A percentile compares a stretch with the other conserved stretches of the same genome.
These are phyloP conservation scores for Crotalus viridis DNA, from an alignment of 2,113 vertebrate genomes.

Conservation along the genomic window DNA sequence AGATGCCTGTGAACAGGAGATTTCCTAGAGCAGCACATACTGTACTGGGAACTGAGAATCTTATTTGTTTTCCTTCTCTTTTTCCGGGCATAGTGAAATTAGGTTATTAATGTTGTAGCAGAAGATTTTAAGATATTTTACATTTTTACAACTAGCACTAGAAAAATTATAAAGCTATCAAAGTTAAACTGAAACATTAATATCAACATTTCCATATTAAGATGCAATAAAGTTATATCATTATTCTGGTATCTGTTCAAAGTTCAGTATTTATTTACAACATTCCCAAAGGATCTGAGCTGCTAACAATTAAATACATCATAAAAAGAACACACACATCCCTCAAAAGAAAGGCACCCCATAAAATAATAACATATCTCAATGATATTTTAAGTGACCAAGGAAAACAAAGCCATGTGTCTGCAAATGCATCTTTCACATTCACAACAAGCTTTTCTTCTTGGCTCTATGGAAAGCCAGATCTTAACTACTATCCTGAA, in stretches of 20 bases:
- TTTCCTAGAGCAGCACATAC: neutral
- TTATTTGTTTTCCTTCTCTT: neutral
- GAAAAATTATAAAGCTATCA: neutral
- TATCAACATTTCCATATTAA: neutral
- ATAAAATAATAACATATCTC: neutral
- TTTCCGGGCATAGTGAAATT: neutral
- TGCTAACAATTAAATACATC: neutral
- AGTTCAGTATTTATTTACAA: neutral
- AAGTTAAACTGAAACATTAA: rapidly evolving
- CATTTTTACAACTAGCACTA: neutral
- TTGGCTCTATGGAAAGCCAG: neutral
- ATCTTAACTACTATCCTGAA: neutral
- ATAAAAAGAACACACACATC: neutral
- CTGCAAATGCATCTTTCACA: neutral
- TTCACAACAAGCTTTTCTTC: neutral
- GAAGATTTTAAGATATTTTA: neutral
- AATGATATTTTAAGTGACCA: neutral
- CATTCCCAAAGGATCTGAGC: neutral
- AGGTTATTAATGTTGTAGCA: neutral
- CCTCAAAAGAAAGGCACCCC: neutral
- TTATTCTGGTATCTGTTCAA: neutral
- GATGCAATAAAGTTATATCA: neutral
- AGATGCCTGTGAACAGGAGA: neutral
- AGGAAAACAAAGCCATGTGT: neutral
- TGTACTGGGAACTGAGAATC: neutral